phyloP scores from a whole-genome alignment of 2,888 invertebrate genomes.

The Lissonota sp. region DNA sequence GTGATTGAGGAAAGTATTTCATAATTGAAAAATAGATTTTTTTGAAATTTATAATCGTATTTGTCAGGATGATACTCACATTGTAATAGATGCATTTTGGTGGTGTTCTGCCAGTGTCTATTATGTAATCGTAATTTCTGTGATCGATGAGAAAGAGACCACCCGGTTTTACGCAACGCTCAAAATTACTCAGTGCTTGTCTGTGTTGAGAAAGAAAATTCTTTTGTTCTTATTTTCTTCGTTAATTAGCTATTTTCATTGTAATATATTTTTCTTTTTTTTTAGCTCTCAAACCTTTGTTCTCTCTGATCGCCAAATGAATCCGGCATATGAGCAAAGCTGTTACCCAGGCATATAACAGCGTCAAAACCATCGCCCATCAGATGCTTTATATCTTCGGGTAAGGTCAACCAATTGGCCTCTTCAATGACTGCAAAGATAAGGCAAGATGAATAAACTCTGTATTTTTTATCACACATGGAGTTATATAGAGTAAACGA shows the following conservation, averaged over 20 bases:
- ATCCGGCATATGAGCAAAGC: constrained; percentile 95
- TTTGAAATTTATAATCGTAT: too few relatives aligned
- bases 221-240: neutral
- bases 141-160: constrained; percentile 94
- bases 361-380: constrained; percentile 92
- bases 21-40: constrained; percentile 25
- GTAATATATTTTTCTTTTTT: neutral
- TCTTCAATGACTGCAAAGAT: constrained; percentile 91
- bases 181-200: constrained; percentile 92
- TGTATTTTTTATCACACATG: neutral
- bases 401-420: constrained; percentile 94
- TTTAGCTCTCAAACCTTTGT: constrained; percentile 85
- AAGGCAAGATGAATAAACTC: constrained; percentile 9
- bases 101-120: constrained; percentile 91
- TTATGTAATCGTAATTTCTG: constrained; percentile 94
- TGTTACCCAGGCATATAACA: constrained; percentile 95
- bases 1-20: constrained; percentile 5
- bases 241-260: neutral
- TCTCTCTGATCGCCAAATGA: constrained; percentile 91
- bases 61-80: constrained; percentile 85
- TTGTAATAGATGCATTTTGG: constrained; percentile 95
- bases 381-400: constrained; percentile 88
- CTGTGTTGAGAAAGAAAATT: constrained; percentile 79
- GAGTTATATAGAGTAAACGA: too few relatives aligned
- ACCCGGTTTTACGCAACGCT: constrained; percentile 92